These are phyloP conservation scores for Apus apus DNA, from an alignment of 2,113 vertebrate genomes.

Conservation along the genomic window DNA sequence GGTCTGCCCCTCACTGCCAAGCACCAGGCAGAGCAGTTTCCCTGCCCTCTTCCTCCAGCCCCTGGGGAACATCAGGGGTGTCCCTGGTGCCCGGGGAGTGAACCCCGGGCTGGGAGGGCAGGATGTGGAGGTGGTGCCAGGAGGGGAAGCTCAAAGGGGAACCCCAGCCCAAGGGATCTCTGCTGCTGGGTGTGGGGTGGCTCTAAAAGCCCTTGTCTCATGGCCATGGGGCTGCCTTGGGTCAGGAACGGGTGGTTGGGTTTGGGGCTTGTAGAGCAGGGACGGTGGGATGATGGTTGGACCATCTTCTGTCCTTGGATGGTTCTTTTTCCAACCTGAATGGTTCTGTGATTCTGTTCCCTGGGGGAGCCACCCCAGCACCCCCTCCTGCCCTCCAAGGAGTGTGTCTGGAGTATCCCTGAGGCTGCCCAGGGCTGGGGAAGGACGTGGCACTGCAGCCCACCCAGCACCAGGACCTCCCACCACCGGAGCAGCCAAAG, in stretches of 20 bases:
- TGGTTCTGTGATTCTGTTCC: background rate
- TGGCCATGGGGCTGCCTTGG: background rate
- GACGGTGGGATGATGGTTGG: too few relatives aligned
- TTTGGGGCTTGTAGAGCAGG: background rate
- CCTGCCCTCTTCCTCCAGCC: background rate
- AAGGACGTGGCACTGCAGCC: background rate
- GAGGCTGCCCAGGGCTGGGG: background rate
- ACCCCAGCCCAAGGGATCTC: background rate
- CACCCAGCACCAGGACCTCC: background rate
- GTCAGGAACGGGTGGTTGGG: background rate
- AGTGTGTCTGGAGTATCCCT: background rate
- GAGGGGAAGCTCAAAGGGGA: background rate
- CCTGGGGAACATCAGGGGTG: background rate
- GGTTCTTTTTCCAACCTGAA: too few relatives aligned
- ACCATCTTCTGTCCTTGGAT: too few relatives aligned
- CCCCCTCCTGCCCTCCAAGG: background rate
- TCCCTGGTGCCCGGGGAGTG: background rate
- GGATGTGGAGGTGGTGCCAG: accelerated
- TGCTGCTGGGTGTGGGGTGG: background rate
- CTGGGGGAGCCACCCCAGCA: accelerated
- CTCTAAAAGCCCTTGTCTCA: background rate
- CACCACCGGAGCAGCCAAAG: background rate
- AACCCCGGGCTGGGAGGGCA: background rate
- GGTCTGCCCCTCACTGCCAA: background rate
- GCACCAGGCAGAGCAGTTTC: background rate